Percentiles rank a stretch among this genome's conserved stretches.
phyloP scores from a whole-genome alignment of 1,140 invertebrate genomes.

The Schlechtendalia chinensis region DNA sequence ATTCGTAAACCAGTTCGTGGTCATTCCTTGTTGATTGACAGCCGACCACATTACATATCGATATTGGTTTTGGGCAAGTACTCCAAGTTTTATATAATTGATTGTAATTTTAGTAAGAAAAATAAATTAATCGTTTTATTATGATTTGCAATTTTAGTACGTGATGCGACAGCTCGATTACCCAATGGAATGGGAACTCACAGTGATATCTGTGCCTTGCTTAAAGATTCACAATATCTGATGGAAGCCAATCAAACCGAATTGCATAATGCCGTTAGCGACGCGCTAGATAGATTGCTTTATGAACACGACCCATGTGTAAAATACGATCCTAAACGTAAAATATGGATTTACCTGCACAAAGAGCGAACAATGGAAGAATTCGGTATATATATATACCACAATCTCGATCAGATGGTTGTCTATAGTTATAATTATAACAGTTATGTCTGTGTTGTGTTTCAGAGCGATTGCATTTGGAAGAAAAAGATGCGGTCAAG shows the following conservation, averaged over 20 bases:
- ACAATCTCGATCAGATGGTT: not conserved
- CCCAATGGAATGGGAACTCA: constrained; percentile 92
- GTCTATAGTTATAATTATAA: too few relatives aligned
- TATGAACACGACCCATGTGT: constrained; percentile 87
- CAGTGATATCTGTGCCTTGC: constrained; percentile 80
- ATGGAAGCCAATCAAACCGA: constrained; percentile 69
- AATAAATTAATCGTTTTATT: not conserved
- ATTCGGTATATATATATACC: constrained; percentile 60
- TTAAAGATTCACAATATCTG: constrained; percentile 84
- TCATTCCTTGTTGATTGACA: constrained; percentile 77
- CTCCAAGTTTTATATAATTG: too few relatives aligned
- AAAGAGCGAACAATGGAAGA: constrained; percentile 73
- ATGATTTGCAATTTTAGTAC: constrained; percentile 60
- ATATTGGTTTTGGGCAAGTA: constrained; percentile 73
- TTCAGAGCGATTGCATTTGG: constrained; percentile 59
- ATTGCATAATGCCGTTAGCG: constrained; percentile 82
- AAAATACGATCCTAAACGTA: constrained; percentile 82
- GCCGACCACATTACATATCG: constrained; percentile 86
- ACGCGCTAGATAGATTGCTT: constrained; percentile 83
- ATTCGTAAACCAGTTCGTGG: constrained; percentile 63
- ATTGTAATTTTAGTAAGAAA: too few relatives aligned
- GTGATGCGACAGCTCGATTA: constrained; percentile 87
- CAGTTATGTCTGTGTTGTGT: constrained; percentile 45
- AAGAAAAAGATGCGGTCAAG: constrained; percentile 58
- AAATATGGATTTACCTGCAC: constrained; percentile 89